Evolutionary conservation across 2,113 vertebrate species (phyloP).

Genomic region (Sylvia atricapilla): DNA sequence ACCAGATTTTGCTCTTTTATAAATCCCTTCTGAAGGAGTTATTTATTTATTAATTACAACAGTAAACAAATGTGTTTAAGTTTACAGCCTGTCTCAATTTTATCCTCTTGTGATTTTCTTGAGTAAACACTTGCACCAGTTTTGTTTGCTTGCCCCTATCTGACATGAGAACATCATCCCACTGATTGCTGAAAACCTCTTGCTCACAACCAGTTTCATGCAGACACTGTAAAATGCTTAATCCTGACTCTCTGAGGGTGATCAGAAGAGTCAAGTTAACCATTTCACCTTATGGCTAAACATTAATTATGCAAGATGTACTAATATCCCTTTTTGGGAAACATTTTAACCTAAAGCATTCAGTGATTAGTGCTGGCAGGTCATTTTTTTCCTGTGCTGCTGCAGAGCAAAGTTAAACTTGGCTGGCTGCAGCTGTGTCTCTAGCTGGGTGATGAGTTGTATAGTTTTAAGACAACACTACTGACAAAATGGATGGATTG

Average conservation of each 20-base stretch:
- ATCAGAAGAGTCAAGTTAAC: background rate
- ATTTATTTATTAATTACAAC: background rate
- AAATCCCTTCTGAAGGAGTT: background rate
- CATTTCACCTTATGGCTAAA: background rate
- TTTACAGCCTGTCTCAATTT: background rate
- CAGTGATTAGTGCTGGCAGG: background rate
- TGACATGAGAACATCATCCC: background rate
- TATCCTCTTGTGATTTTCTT: background rate
- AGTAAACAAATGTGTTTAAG: background rate
- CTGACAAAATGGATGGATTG: background rate
- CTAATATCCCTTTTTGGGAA: background rate
- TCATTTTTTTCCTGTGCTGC: background rate
- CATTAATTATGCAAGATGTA: background rate
- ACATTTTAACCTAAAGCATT: background rate
- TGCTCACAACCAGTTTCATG: rapidly evolving
- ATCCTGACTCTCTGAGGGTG: background rate
- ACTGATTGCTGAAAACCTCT: background rate
- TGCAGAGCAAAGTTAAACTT: background rate
- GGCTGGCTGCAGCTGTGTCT: background rate
- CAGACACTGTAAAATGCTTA: background rate
- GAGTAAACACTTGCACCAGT: background rate
- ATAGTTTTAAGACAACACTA: background rate
- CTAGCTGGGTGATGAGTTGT: background rate
- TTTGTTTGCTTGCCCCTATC: background rate
- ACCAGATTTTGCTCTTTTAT: background rate